Base-by-base conservation (phyloP, 2,797 vertebrate genomes). In the Chlorospingus flavigularis region DNA sequence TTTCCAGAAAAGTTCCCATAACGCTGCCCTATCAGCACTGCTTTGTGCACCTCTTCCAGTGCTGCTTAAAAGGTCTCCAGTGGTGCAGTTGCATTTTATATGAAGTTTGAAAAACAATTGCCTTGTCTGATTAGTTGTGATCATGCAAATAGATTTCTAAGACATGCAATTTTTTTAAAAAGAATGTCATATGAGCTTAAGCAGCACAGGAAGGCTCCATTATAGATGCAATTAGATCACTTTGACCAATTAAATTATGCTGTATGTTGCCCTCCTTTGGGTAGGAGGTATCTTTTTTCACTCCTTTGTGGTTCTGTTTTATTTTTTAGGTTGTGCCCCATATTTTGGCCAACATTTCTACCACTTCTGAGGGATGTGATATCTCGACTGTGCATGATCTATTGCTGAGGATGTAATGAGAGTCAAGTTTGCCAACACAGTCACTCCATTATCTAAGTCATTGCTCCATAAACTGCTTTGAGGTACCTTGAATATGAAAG, bases 401-500 rank as follows among this genome's bases (percentile, higher is more conserved):
- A 95, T 96, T 88, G 91, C 93, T 78, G 79, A 87, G 61, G 57
- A 72, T 68, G 71, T 88, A 97, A 96, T 95, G 91, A 96, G 78
- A 97, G 90, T 85, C 91, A 97, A 94, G 94, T 96, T 96, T 96
- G 85, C 96, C 94, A 95, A 86, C 93, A 95, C 90, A 96, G 94
- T 94, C 89, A 67, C 92, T 97, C 83, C 81, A 96, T 97, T 98
- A 97, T 94, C 91, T 94, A 91, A 98, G 86, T 58, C 95, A 95
- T 83, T 96, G 91, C 90, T 95, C 92, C 94, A 94, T 88, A 96
- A 97, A 97, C 88, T 96, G 91, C 72, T 97, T 86, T 95, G 84
- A 82, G 97, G 96, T 97, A 96, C 92, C 96, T 97, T 96, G 91
- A 96, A 72, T 96, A 79, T 95, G 96, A 98, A 97, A 94, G 93